Conservation (phyloP, 2,113 vertebrate species). For the Leptocoma aspasia region DNA sequence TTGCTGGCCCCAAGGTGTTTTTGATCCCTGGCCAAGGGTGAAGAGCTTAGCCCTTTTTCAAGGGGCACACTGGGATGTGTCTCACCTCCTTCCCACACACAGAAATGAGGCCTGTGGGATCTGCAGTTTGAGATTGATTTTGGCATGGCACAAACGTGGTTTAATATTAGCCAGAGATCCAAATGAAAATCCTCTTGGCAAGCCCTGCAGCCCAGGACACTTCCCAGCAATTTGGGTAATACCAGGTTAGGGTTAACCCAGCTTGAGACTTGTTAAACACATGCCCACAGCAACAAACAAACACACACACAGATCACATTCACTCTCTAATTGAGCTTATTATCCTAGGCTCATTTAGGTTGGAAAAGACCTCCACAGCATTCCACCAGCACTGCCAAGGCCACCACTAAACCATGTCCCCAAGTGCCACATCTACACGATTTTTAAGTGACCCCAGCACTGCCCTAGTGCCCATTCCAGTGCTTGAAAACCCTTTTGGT, state of each 20-base stretch:
- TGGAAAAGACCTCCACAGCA: not conserved
- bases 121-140: not conserved
- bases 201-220: not conserved
- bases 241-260: not conserved
- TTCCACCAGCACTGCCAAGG: not conserved
- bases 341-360: not conserved
- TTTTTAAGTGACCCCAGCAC: not conserved
- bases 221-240: not conserved
- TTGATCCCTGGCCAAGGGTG: not conserved
- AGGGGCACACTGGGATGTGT: not conserved
- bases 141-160: not conserved
- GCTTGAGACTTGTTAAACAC: not conserved
- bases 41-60: not conserved
- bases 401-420: not conserved
- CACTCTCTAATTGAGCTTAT: not conserved
- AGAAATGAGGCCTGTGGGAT: not conserved
- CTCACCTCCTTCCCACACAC: not conserved
- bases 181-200: not conserved
- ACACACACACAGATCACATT: not conserved
- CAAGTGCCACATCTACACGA: rapidly evolving
- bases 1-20: not conserved
- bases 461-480: not conserved
- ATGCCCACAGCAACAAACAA: not conserved
- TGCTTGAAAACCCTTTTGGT: not conserved
- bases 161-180: not conserved